Conservation (phyloP, 2,113 vertebrate genomes). For the Elgaria multicarinata region DNA sequence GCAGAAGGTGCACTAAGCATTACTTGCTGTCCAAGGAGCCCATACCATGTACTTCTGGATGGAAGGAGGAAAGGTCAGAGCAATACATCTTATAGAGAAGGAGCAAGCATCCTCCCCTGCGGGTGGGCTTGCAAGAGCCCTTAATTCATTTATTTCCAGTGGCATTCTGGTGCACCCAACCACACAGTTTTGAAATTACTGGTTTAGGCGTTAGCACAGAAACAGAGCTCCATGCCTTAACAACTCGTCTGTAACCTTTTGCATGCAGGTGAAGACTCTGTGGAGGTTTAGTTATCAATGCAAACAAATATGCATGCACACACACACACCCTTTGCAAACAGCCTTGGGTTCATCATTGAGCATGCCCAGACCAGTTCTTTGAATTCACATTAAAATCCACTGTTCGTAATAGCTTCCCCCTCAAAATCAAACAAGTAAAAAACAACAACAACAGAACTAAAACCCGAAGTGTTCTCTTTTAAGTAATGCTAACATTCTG, state of each 20-base stretch:
- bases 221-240: background rate
- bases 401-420: background rate
- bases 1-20: background rate
- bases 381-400: background rate
- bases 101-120: background rate
- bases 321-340: background rate
- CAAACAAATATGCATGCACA: background rate
- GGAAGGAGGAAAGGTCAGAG: background rate
- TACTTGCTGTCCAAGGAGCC: background rate
- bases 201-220: no score
- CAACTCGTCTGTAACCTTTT: background rate
- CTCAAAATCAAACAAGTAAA: no score
- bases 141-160: background rate
- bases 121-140: no score
- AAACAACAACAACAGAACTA: background rate
- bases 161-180: background rate
- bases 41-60: background rate
- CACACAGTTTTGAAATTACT: background rate
- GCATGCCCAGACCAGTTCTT: background rate
- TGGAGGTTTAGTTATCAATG: background rate
- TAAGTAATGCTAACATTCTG: background rate
- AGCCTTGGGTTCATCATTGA: background rate
- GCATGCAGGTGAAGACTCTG: background rate
- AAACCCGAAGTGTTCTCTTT: background rate
- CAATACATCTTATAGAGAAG: background rate